A percentile compares a stretch with the other conserved stretches of the same genome.
Evolutionary conservation across 2,888 invertebrate genomes (phyloP).

Genomic region (Eudasyphora cyanicolor): DNA sequence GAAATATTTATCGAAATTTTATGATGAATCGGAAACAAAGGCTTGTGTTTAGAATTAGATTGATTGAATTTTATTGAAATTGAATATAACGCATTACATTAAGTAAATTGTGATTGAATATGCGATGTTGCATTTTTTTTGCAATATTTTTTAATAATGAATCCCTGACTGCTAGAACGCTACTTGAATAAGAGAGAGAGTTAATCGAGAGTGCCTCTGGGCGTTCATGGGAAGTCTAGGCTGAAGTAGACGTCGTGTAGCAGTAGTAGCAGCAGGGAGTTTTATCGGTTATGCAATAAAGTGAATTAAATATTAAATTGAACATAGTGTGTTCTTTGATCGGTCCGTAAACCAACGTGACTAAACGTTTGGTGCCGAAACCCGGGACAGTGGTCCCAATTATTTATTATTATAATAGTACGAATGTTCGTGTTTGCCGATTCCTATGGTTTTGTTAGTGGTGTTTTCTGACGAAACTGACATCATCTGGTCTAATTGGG

Average conservation of each 20-base stretch:
- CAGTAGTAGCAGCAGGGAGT: neutral
- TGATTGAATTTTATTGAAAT: neutral
- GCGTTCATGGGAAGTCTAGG: neutral
- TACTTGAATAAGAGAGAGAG: neutral
- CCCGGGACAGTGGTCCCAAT: slow-evolving; percentile 13
- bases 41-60: slow-evolving; percentile 2
- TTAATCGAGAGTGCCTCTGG: neutral
- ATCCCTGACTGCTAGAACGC: neutral
- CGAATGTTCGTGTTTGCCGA: neutral
- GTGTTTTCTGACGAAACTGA: neutral
- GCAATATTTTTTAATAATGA: neutral
- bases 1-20: too few species aligned
- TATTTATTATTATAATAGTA: neutral
- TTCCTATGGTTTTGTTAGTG: neutral
- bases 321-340: neutral
- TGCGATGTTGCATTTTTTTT: neutral
- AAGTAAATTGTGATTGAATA: neutral
- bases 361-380: slow-evolving; percentile 16
- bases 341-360: neutral
- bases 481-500: neutral
- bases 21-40: too few species aligned
- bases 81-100: neutral
- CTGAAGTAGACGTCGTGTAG: neutral
- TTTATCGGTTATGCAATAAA: neutral
- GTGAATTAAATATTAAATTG: neutral